phyloP scores from a whole-genome alignment of 2,888 invertebrate genomes.

The Bugula neritina region DNA sequence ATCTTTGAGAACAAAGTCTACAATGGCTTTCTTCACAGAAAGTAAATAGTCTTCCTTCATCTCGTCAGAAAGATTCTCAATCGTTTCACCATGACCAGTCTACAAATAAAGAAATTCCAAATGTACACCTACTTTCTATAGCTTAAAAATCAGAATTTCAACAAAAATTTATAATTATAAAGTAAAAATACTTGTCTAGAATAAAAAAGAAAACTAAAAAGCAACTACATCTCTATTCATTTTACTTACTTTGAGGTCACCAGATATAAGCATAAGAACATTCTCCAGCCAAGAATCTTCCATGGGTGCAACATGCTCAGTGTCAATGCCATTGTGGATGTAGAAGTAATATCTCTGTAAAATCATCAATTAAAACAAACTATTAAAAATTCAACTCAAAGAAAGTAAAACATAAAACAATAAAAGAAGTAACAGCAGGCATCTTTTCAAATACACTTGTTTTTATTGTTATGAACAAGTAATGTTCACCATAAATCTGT shows the following conservation, averaged over 20 bases:
- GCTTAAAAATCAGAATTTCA: too few relatives aligned
- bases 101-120: constrained; percentile 28
- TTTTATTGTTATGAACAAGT: too few relatives aligned
- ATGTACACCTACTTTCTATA: neutral
- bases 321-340: constrained; percentile 81
- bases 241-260: constrained; percentile 41
- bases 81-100: constrained; percentile 45
- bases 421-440: too few relatives aligned
- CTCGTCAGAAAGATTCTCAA: constrained; percentile 64
- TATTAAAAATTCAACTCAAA: too few relatives aligned
- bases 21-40: constrained; percentile 79
- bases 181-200: too few relatives aligned
- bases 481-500: too few relatives aligned
- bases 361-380: too few relatives aligned
- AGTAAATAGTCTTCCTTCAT: constrained; percentile 78
- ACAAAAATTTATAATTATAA: too few relatives aligned
- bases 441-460: too few relatives aligned
- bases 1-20: constrained; percentile 83
- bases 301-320: constrained; percentile 78
- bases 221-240: too few relatives aligned
- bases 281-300: constrained; percentile 65
- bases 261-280: constrained; percentile 52
- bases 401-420: too few relatives aligned
- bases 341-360: constrained; percentile 76
- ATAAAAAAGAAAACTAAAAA: too few relatives aligned